Percentiles rank a stretch among this genome's conserved stretches.
Evolutionary conservation across 2,888 invertebrate species (phyloP).

Genomic region (Dolichopus griseipennis): DNA sequence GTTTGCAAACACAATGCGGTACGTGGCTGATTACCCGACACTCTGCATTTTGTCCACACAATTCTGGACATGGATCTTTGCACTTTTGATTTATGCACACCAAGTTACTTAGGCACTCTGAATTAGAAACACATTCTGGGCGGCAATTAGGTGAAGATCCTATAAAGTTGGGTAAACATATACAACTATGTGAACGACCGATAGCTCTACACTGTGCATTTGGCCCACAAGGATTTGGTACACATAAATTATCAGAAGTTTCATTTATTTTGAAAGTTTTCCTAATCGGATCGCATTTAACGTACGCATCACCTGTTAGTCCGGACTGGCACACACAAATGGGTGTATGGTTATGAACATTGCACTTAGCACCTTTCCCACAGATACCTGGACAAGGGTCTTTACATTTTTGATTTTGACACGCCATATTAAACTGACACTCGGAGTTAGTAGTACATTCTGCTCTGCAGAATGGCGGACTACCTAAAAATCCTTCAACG

Average conservation of each 20-base stretch:
- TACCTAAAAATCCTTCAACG: slow-evolving; percentile 57
- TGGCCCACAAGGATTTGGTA: slow-evolving; percentile 67
- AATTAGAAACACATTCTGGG: slow-evolving; percentile 63
- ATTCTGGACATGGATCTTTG: slow-evolving; percentile 69
- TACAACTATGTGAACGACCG: slow-evolving; percentile 56
- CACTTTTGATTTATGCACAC: slow-evolving; percentile 68
- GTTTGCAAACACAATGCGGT: slow-evolving; percentile 57
- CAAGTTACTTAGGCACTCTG: slow-evolving; percentile 60
- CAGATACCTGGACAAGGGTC: slow-evolving; percentile 71
- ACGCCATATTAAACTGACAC: slow-evolving; percentile 56
- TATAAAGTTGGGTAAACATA: slow-evolving; percentile 59
- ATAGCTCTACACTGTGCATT: slow-evolving; percentile 62
- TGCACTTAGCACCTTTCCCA: slow-evolving; percentile 64
- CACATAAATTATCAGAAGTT: slow-evolving; percentile 48
- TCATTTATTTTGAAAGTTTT: slow-evolving; percentile 26
- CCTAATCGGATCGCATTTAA: slow-evolving; percentile 46
- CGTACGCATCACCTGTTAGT: slow-evolving; percentile 42
- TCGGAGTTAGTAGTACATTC: slow-evolving; percentile 64
- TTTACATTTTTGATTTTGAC: slow-evolving; percentile 61
- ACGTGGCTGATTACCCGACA: slow-evolving; percentile 67
- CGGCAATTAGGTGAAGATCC: slow-evolving; percentile 72
- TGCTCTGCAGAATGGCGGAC: slow-evolving; percentile 62
- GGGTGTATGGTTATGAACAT: slow-evolving; percentile 65
- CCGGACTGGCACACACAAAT: slow-evolving; percentile 58
- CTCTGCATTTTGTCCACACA: slow-evolving; percentile 64